Evolutionary conservation across 1,140 invertebrate species (phyloP), one percentile per base, ranked within the genome.

Genomic region (Drosophila mojavensis): DNA sequence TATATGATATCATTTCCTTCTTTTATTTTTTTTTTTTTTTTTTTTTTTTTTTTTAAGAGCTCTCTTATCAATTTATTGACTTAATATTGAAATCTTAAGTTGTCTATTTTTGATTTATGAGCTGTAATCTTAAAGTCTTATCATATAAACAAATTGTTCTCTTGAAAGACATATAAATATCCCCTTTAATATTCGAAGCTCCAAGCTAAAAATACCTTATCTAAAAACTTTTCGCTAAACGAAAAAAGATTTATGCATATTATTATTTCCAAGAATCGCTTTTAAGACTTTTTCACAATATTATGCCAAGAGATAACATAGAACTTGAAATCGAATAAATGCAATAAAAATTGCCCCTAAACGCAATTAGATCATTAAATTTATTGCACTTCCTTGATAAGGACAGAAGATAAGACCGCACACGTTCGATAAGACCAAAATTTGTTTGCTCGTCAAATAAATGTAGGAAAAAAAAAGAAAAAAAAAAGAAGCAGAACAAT

Each of bases 321-420:
- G 4, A n/a, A 54, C 24, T 28, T n/a, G 48, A 45, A 10, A 50
- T 48, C 28, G 43, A 58, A 48, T n/a, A 36, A 47, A 10, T 48
- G 55, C 64, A 67, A 59, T 67, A 50, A 58, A 17, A 28, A n/a
- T 24, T 13, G 24, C 53, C 36, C 36, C 36, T 43, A 13, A 58
- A 66, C 10, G 10, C 9, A 28, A 17, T 43, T 69, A 24, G 60
- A 47, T 6, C 55, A 47, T 41, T 45, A 59, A 66, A 47, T 60
- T 66, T 66, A 66, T 53, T 41, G 36, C 55, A 66, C 6, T 54
- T 53, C 10, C 11, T 33, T 33, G 54, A 66, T 72, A 72, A 61
- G 62, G 26, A 33, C 47, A 1, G 43, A 26, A 58, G 67, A 56
- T 65, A 65, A 43, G 41, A 11, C 5, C 10, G 5, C 33, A 33